phyloP scores from a whole-genome alignment of 1,140 invertebrate genomes.

The Trichoplusia ni region DNA sequence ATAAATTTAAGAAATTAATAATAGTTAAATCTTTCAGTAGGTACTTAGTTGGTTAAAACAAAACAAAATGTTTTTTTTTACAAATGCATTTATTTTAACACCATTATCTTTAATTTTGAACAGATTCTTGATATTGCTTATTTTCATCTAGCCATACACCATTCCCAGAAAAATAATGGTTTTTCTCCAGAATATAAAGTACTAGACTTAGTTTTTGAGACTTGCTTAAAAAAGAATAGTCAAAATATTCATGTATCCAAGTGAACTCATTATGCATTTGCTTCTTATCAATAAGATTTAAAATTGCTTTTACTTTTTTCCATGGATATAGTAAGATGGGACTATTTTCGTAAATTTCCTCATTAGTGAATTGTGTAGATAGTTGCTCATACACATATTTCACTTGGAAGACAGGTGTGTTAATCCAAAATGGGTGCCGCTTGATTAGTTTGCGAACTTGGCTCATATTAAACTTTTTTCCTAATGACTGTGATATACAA shows the following conservation, averaged over 20 bases:
- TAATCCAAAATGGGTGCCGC: constrained; percentile 81
- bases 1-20: no score
- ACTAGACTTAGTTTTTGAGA: constrained; percentile 76
- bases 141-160: constrained; percentile 79
- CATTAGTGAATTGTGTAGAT: constrained; percentile 64
- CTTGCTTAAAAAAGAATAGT: constrained; percentile 56
- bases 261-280: constrained; percentile 43
- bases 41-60: no score
- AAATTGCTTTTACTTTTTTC: constrained; percentile 72
- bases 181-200: constrained; percentile 80
- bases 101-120: constrained; percentile 42
- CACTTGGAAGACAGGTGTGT: constrained; percentile 78
- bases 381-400: constrained; percentile 77
- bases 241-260: constrained; percentile 49
- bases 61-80: no score
- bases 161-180: constrained; percentile 81
- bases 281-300: constrained; percentile 54
- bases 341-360: constrained; percentile 82
- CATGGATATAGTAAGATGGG: constrained; percentile 82
- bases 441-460: constrained; percentile 67
- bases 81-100: no score
- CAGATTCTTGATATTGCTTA: no score
- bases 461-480: constrained; percentile 54
- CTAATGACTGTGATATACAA: constrained; percentile 59
- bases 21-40: no score